phyloP scores from a whole-genome alignment of 2,888 invertebrate genomes.

The Drosophila recens region DNA sequence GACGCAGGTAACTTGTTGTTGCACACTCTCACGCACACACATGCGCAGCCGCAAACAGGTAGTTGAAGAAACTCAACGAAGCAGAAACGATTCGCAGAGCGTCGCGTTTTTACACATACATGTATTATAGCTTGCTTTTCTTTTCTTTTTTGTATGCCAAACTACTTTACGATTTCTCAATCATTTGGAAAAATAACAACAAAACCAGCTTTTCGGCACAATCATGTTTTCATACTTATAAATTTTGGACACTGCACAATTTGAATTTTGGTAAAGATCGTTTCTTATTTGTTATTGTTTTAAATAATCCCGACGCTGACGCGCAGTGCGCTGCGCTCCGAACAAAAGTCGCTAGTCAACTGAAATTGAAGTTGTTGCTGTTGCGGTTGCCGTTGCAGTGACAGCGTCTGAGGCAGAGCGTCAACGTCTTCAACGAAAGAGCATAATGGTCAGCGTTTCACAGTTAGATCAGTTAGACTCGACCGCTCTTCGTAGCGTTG shows the following conservation, averaged over 20 bases:
- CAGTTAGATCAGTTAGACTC: slow-evolving; percentile 55
- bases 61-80: slow-evolving; percentile 60
- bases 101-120: slow-evolving; percentile 57
- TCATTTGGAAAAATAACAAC: neutral
- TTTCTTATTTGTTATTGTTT: slow-evolving; percentile 53
- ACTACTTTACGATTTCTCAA: slow-evolving; percentile 20
- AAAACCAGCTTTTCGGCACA: neutral
- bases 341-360: slow-evolving; percentile 69
- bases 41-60: slow-evolving; percentile 66
- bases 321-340: slow-evolving; percentile 44
- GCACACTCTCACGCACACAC: slow-evolving; percentile 45
- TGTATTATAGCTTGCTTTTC: slow-evolving; percentile 31
- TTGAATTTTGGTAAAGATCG: slow-evolving; percentile 22
- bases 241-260: slow-evolving; percentile 26
- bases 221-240: slow-evolving; percentile 1
- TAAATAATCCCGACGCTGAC: slow-evolving; percentile 32
- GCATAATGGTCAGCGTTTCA: slow-evolving; percentile 63
- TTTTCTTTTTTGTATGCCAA: slow-evolving; percentile 32
- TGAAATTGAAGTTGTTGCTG: slow-evolving; percentile 67
- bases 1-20: slow-evolving; percentile 44
- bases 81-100: slow-evolving; percentile 64
- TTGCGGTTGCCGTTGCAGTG: slow-evolving; percentile 28
- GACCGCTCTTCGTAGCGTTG: slow-evolving; percentile 38
- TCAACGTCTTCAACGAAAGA: slow-evolving; percentile 35
- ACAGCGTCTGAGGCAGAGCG: slow-evolving; percentile 28